A percentile compares a stretch with the other conserved stretches of the same genome.
Evolutionary conservation across 2,113 vertebrate genomes (phyloP).

Genomic region (Nannospalax galili): DNA sequence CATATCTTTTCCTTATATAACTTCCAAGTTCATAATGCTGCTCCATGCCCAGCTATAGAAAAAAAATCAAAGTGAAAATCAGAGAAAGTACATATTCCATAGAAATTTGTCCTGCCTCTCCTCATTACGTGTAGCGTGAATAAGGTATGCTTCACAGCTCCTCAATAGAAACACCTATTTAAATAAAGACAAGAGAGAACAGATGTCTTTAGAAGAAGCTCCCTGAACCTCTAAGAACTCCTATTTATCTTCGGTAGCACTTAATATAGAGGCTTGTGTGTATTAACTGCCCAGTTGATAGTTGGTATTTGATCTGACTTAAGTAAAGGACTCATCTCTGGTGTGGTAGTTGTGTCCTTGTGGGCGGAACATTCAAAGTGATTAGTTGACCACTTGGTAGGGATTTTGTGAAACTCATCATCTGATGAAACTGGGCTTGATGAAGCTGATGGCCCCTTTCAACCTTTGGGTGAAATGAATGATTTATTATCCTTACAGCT

Average conservation of each 20-base stretch:
- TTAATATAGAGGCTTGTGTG: background rate
- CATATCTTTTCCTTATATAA: slow-evolving; percentile 88
- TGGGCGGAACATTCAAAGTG: background rate
- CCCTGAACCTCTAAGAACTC: background rate
- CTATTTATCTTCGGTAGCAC: background rate
- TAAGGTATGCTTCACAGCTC: background rate
- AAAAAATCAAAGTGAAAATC: slow-evolving; percentile 55
- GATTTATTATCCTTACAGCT: background rate
- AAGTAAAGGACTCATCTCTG: background rate
- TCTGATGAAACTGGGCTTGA: background rate
- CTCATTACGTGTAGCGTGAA: background rate
- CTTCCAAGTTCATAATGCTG: slow-evolving; percentile 92
- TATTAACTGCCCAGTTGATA: background rate
- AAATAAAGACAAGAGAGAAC: slow-evolving; percentile 3
- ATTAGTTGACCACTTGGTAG: background rate
- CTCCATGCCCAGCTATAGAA: slow-evolving; percentile 89
- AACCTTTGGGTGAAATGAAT: background rate
- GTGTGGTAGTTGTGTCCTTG: background rate
- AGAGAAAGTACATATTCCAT: background rate
- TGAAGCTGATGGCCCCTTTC: slow-evolving; percentile 13
- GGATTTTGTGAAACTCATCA: slow-evolving; percentile 6
- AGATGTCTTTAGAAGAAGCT: background rate
- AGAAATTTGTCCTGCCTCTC: background rate
- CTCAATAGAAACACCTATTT: background rate
- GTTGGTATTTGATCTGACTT: background rate